phyloP scores from a whole-genome alignment of 2,888 invertebrate species.

The Pseudococcus jackbeardsleyi region DNA sequence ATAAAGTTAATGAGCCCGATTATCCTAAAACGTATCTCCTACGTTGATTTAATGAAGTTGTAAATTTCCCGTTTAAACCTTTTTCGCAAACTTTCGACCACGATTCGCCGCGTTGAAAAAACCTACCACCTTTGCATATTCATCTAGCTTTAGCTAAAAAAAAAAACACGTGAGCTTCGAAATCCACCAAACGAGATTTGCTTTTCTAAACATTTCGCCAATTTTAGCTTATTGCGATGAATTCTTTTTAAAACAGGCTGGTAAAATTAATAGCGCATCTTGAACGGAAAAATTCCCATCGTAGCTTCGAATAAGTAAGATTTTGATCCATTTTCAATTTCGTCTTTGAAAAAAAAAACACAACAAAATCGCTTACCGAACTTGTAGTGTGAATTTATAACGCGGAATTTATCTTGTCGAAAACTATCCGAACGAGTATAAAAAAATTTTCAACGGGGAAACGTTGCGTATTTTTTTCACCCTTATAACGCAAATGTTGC shows the following conservation, averaged over 20 bases:
- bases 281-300: not conserved
- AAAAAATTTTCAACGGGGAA: not conserved
- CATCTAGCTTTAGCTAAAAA: not conserved
- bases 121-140: constrained; percentile 24
- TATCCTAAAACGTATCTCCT: constrained; percentile 40
- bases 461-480: not conserved
- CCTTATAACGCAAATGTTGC: not conserved
- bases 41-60: constrained; percentile 39
- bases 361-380: not conserved
- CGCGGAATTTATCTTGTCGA: not conserved
- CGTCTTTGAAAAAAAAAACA: not conserved
- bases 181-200: constrained; percentile 12
- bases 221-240: not conserved
- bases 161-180: constrained; percentile 13
- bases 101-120: not conserved
- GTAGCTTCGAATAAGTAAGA: not conserved
- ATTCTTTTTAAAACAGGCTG: not conserved
- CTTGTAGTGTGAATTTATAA: constrained; percentile 1
- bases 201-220: constrained; percentile 3
- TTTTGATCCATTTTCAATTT: constrained; percentile 22
- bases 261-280: not conserved
- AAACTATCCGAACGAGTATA: not conserved
- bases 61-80: constrained; percentile 46
- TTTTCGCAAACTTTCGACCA: constrained; percentile 20
- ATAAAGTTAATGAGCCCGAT: constrained; percentile 41